Evolutionary conservation across 2,113 vertebrate genomes (phyloP).

Genomic region (Chitala chitala): DNA sequence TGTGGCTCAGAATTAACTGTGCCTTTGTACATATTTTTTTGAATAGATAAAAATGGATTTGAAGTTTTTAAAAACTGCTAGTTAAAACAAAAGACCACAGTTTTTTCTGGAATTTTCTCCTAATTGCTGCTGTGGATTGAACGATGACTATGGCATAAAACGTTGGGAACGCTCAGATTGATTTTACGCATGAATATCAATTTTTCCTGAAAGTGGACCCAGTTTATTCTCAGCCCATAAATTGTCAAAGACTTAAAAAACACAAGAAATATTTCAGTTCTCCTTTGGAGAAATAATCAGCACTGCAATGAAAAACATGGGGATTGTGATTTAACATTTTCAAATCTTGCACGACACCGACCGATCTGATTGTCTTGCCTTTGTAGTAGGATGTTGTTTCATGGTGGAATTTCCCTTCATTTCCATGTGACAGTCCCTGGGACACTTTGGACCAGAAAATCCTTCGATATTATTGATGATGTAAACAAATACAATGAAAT

Average conservation of each 20-base stretch:
- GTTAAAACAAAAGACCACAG: too few relatives aligned
- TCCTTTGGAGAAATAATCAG: conserved; percentile 2
- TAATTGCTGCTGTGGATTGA: too few relatives aligned
- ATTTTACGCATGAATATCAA: too few relatives aligned
- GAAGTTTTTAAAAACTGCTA: too few relatives aligned
- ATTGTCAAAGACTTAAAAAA: neutral
- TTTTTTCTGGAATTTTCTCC: too few relatives aligned
- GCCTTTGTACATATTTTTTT: too few relatives aligned
- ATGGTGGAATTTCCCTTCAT: neutral
- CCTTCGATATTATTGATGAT: neutral
- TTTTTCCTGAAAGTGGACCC: neutral
- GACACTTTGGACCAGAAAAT: neutral
- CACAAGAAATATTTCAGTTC: neutral
- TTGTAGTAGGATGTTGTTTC: neutral
- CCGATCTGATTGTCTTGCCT: neutral
- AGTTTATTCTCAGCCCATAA: neutral
- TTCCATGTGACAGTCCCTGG: neutral
- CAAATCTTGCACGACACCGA: neutral
- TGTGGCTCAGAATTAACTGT: too few relatives aligned
- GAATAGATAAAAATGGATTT: too few relatives aligned
- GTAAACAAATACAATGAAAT: neutral
- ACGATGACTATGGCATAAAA: too few relatives aligned
- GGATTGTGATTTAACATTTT: conserved; percentile 9
- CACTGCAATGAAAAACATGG: neutral
- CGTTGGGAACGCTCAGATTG: too few relatives aligned